These are phyloP conservation scores for Strigamia crassipes DNA, from an alignment of 2,888 invertebrate species.

Conservation along the genomic window DNA sequence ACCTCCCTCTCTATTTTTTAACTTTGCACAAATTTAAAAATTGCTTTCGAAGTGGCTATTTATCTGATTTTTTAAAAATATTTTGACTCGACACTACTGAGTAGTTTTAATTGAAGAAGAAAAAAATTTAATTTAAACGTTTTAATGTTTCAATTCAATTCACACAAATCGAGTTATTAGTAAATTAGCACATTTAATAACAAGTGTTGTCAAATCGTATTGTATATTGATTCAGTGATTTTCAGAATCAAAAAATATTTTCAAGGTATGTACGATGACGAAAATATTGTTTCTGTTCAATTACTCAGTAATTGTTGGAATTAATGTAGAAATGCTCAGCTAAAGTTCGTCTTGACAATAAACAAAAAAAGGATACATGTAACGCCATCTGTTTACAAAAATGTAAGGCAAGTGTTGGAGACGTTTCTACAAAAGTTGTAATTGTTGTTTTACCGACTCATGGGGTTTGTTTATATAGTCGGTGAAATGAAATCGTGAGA, in stretches of 20 bases:
- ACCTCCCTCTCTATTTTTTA: background rate
- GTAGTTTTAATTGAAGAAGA: background rate
- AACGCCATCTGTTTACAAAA: conserved; percentile 35
- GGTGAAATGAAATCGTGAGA: too few relatives aligned
- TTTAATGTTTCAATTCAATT: background rate
- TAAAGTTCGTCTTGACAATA: background rate
- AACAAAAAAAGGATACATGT: background rate
- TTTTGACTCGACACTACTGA: background rate
- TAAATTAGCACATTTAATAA: too few relatives aligned
- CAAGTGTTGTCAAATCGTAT: too few relatives aligned
- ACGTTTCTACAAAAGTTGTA: background rate
- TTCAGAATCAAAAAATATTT: too few relatives aligned
- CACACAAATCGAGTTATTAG: too few relatives aligned
- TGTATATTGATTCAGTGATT: too few relatives aligned
- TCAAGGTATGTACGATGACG: too few relatives aligned
- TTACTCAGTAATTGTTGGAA: too few relatives aligned
- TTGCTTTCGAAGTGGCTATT: background rate
- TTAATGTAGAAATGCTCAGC: too few relatives aligned
- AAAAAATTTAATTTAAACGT: background rate
- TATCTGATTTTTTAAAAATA: background rate
- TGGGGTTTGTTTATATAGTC: too few relatives aligned
- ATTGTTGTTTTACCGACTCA: background rate
- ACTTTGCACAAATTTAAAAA: background rate
- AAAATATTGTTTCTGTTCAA: too few relatives aligned
- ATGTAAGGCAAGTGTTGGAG: background rate